A percentile compares a stretch with the other conserved stretches of the same genome.
Conservation (phyloP, 2,888 invertebrate species). For the Sericinus montela region DNA sequence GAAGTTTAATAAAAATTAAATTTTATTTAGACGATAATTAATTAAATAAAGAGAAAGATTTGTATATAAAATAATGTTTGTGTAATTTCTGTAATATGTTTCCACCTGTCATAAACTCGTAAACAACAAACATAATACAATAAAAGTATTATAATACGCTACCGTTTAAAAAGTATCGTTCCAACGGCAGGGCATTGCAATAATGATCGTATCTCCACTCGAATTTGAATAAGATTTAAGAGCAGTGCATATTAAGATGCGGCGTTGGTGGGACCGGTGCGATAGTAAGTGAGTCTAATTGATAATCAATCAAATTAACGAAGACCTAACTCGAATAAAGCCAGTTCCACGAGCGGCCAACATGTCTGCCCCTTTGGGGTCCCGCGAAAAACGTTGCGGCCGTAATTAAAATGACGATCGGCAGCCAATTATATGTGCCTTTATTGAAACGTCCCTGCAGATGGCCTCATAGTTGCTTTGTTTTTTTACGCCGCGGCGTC, state of each 20-base stretch:
- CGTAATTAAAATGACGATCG: conserved; percentile 63
- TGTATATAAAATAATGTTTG: too few relatives aligned
- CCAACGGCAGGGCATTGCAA: too few relatives aligned
- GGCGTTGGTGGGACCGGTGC: neutral
- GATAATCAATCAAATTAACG: conserved; percentile 19
- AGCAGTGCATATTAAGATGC: neutral
- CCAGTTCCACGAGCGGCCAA: conserved; percentile 2
- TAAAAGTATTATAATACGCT: too few relatives aligned
- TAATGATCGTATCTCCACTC: neutral
- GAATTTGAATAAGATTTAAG: conserved; percentile 6
- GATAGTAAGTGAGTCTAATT: conserved; percentile 16
- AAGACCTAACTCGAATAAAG: conserved; percentile 12
- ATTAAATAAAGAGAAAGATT: too few relatives aligned
- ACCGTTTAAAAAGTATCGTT: too few relatives aligned
- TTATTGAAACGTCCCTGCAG: conserved; percentile 65
- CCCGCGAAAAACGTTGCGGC: conserved; percentile 38
- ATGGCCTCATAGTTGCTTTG: conserved; percentile 30
- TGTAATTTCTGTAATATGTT: too few relatives aligned
- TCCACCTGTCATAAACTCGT: too few relatives aligned
- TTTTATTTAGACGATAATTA: too few relatives aligned
- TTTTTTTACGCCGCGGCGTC: conserved; percentile 42
- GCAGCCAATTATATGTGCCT: conserved; percentile 54
- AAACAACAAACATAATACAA: too few relatives aligned
- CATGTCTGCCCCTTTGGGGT: conserved; percentile 17
- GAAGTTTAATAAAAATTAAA: too few relatives aligned